Conservation (phyloP, 2,888 invertebrate species). For the Theretra japonica region DNA sequence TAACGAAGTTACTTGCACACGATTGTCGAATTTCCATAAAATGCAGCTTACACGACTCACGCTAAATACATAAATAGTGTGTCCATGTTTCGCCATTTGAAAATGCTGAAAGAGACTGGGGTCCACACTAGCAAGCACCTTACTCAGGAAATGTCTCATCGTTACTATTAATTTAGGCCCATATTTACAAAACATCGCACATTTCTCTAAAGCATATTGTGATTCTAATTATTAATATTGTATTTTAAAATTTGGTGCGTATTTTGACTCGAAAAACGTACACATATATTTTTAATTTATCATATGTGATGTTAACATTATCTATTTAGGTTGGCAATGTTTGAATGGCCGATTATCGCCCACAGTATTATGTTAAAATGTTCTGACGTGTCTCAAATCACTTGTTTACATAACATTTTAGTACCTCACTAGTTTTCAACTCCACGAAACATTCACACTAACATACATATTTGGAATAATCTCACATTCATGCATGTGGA, state of each 20-base stretch:
- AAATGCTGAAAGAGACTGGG: conserved; percentile 34
- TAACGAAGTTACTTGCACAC: conserved; percentile 54
- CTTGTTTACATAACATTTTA: conserved; percentile 21
- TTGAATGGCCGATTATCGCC: conserved; percentile 14
- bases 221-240: conserved; percentile 17
- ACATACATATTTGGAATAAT: conserved; percentile 71
- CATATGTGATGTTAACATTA: conserved; percentile 11
- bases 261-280: conserved; percentile 4
- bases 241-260: conserved; percentile 24
- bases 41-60: conserved; percentile 29
- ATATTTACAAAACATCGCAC: conserved; percentile 31
- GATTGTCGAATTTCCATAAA: conserved; percentile 21
- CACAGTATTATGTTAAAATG: conserved; percentile 10
- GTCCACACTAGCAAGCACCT: conserved; percentile 45
- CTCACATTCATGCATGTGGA: conserved; percentile 76
- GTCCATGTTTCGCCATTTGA: conserved; percentile 41
- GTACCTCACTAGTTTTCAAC: conserved; percentile 28
- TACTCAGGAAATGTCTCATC: conserved; percentile 45
- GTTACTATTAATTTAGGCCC: conserved; percentile 50
- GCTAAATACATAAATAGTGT: conserved; percentile 38
- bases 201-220: conserved; percentile 19
- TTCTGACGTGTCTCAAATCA: conserved; percentile 8
- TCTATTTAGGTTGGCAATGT: conserved; percentile 12
- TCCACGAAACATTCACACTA: conserved; percentile 58
- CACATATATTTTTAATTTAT: conserved; percentile 4